Evolutionary conservation across 1,140 invertebrate genomes (phyloP), one percentile per base, ranked within the genome.

Genomic region (Heliconius hermathena): DNA sequence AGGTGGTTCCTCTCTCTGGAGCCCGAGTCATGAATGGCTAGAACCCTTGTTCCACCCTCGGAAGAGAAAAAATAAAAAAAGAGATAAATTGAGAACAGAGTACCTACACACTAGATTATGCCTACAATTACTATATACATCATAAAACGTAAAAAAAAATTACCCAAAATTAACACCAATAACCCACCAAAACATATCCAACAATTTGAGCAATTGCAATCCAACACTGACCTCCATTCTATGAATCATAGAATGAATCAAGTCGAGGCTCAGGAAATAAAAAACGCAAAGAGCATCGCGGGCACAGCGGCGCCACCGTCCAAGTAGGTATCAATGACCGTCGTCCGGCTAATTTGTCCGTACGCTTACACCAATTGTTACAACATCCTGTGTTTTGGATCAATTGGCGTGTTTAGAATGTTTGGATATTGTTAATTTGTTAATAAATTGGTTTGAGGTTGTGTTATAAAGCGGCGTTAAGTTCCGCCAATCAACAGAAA

Each of bases 281-380:
- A n/a, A 82, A 82, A 81, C 73, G 72, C 52, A 74, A 20, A 78
- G 77, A 79, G 46, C 79, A 73, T 73, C 73, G 81, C 79, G 83
- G 77, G 75, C 77, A 76, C 78, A 83, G 41, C 77, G 84, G 82
- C 84, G 84, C 82, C 84, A 33, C 74, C 38, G 75, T 71, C 73
- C 75, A 80, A 72, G 80, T 16, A 46, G 13, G 41, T 91, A 92
- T 91, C 90, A 93, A 91, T 92, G 92, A 88, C 91, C 88, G 88
- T 26, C 90, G 88, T 91, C 89, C 90, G 89, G 83, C 87, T 91
- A 91, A 92, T 91, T 93, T 88, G 90, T 86, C 88, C 60, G 26
- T 66, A 66, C 60, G 87, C 90, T 26, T 86, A 87, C 87, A 85
- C 82, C 91, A 92, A 93, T 94, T 94, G 91, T 90, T 84, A 76